These are phyloP conservation scores for Pristionchus japonicus DNA, from an alignment of 2,888 invertebrate species.

Conservation along the genomic window DNA sequence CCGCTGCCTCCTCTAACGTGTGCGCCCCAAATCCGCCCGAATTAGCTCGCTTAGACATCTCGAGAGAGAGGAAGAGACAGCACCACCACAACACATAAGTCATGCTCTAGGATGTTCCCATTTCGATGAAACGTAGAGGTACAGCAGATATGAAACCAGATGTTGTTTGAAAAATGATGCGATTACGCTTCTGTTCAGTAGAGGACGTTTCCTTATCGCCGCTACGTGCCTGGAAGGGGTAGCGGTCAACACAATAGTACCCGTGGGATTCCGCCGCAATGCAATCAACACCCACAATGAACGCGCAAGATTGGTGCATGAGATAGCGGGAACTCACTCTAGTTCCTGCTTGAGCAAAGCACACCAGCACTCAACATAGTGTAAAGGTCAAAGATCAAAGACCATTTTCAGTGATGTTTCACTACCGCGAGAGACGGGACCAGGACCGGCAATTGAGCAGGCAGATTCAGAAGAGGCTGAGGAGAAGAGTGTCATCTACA, in stretches of 20 bases:
- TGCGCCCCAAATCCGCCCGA: not conserved
- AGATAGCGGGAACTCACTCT: not conserved
- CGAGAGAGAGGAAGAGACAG: not conserved
- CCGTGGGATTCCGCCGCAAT: not conserved
- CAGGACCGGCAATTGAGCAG: slow-evolving; percentile 29
- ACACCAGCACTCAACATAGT: too few species aligned
- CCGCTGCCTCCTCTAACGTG: not conserved
- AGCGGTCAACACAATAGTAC: not conserved
- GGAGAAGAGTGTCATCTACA: slow-evolving; percentile 39
- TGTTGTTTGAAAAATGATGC: too few species aligned
- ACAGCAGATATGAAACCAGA: too few species aligned
- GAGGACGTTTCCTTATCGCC: not conserved
- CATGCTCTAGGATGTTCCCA: too few species aligned
- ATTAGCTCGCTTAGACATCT: slow-evolving; percentile 21
- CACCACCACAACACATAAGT: not conserved
- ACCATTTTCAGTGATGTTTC: slow-evolving; percentile 36
- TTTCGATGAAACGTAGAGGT: too few species aligned
- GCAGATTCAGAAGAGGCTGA: slow-evolving; percentile 30
- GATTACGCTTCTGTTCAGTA: not conserved
- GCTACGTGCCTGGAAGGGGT: not conserved
- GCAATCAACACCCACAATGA: not conserved
- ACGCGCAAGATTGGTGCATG: not conserved
- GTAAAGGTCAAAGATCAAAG: too few species aligned
- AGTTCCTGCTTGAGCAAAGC: too few species aligned
- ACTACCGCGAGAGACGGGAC: not conserved